These are phyloP conservation scores for Campoplex nolae DNA, from an alignment of 2,888 invertebrate genomes.

Conservation along the genomic window DNA sequence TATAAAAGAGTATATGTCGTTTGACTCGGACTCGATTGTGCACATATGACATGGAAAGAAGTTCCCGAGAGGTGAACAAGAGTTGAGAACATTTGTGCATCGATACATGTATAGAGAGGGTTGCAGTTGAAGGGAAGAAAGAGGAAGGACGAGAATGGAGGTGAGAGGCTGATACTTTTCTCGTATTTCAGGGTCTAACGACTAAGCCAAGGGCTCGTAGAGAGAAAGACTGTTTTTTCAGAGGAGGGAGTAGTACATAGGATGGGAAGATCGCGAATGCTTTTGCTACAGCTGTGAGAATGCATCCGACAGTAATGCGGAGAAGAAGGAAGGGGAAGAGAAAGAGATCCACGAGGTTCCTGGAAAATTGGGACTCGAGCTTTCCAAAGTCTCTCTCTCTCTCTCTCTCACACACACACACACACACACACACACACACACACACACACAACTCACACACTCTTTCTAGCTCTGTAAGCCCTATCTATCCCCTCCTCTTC, in stretches of 20 bases:
- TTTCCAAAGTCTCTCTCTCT: slow-evolving; percentile 70
- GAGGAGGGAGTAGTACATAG: background rate
- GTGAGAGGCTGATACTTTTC: slow-evolving; percentile 41
- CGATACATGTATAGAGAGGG: background rate
- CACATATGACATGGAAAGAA: slow-evolving; percentile 46
- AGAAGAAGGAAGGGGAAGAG: slow-evolving; percentile 20
- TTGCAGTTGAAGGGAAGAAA: background rate
- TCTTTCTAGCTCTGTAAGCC: slow-evolving; percentile 66
- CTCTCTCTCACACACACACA: slow-evolving; percentile 51
- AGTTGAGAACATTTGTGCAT: background rate
- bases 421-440: slow-evolving; percentile 39
- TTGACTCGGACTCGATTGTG: slow-evolving; percentile 36
- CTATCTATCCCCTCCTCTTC: slow-evolving; percentile 59
- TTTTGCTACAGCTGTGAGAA: slow-evolving; percentile 69
- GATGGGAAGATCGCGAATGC: slow-evolving; percentile 56
- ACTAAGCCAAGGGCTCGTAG: slow-evolving; percentile 56
- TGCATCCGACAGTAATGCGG: slow-evolving; percentile 76
- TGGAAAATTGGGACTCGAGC: slow-evolving; percentile 76
- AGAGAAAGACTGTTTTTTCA: slow-evolving; percentile 23
- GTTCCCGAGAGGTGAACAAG: slow-evolving; percentile 22
- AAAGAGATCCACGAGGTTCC: slow-evolving; percentile 57
- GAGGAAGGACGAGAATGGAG: slow-evolving; percentile 9
- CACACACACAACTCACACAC: slow-evolving; percentile 19
- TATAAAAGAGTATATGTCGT: slow-evolving; percentile 30
- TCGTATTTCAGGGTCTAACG: slow-evolving; percentile 61